These are phyloP conservation scores for Lasioglossum malachurum DNA, from an alignment of 2,888 invertebrate species.

Conservation along the genomic window DNA sequence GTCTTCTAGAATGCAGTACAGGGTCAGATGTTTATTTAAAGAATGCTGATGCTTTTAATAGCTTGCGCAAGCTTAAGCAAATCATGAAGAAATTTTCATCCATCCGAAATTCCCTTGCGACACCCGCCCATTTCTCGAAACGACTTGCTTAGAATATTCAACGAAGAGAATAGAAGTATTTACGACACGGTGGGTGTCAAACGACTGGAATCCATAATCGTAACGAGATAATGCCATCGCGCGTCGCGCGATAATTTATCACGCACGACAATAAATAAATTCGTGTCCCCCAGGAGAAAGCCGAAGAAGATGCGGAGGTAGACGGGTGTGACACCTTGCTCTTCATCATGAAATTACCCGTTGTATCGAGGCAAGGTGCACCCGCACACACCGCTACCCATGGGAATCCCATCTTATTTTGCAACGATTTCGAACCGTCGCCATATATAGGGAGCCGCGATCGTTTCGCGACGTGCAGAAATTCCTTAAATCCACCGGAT, in stretches of 20 bases:
- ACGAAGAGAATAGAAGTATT: constrained; percentile 2
- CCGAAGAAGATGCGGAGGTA: constrained; percentile 28
- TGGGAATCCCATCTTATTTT: background rate
- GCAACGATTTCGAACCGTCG: background rate
- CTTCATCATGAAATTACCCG: constrained; percentile 14
- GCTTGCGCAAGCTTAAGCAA: background rate
- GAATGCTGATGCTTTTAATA: background rate
- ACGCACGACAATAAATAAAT: constrained; percentile 30
- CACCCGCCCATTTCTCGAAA: background rate
- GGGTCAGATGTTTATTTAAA: background rate
- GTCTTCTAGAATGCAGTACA: background rate
- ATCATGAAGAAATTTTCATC: background rate
- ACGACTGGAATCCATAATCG: constrained; percentile 63
- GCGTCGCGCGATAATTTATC: constrained; percentile 40
- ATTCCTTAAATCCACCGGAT: constrained; percentile 10
- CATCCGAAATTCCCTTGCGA: background rate
- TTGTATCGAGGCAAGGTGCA: background rate
- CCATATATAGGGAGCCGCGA: background rate
- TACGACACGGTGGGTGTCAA: constrained; percentile 36
- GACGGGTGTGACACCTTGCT: constrained; percentile 2
- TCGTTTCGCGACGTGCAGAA: background rate
- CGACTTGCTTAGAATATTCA: background rate
- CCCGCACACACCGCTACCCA: background rate
- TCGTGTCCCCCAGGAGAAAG: constrained; percentile 64
- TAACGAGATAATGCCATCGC: constrained; percentile 24